Evolutionary conservation across 1,140 invertebrate genomes (phyloP), one percentile per base, ranked within the genome.

Genomic region (Hylyphantes graminicola): DNA sequence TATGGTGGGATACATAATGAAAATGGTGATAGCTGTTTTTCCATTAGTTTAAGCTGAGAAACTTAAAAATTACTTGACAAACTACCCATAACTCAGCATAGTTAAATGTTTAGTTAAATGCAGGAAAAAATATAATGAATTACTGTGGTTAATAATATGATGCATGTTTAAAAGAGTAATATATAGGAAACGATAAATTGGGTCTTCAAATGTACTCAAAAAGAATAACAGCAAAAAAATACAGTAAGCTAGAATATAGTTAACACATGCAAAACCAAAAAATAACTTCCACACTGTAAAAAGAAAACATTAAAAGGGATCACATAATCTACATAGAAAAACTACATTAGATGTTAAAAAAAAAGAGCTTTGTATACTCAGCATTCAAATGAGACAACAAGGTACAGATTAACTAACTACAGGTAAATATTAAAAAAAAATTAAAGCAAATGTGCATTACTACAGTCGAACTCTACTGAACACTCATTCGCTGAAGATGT

Each of bases 401-500:
- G 21, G 50, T 65, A 77, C 61, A 79, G 54, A 70, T 57, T 12
- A 67, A 15, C n/a, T 19, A n/a, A 76, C 77, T 70, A 79, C n/a
- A 50, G 77, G 64, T 68, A 53, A 68, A 50, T 65, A 17, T 76
- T 48, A 19, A 78, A 54, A 72, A n/a, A 51, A 12, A 48, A 72
- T 53, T 8, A 76, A 81, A 81, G 78, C 78, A 81, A 59, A 81
- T 81, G 68, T 81, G 78, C 68, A 81, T 81, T 73, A 81, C 68
- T 72, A 59, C 73, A 73, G 19, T 35, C 35, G 35, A 35, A 35
- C 35, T 35, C 35, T 35, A 35, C 35, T 5, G 35, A 35, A 35
- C 35, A 1, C 35, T 35, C 35, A 35, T 5, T 35, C 35, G 35
- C 35, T 35, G 35, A 35, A 35, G 35, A 35, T 35, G 35, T 35